Base-by-base conservation (phyloP, 1,140 invertebrate species). In the Caerostris darwini region DNA sequence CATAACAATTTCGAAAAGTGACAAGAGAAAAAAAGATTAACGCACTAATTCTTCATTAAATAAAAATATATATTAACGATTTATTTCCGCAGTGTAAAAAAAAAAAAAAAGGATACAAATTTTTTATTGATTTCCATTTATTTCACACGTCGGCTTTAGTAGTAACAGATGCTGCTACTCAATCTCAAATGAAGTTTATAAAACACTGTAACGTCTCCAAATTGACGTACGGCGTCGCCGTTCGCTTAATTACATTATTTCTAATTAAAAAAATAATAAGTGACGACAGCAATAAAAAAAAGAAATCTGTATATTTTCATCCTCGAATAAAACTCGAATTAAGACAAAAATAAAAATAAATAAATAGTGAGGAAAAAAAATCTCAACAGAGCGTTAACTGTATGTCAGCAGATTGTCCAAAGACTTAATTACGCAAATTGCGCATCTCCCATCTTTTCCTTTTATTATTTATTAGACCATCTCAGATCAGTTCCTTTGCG, bases 391-490 rank as follows among this genome's bases (percentile, higher is more conserved):
- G 34, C 71, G 12, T 69, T 89, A 89, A 71, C 61, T 67, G 10
- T 64, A 19, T 89, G 87, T 89, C 87, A 89, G 87, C 59, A 89
- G 64, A 89, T 89, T 64, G 64, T 89, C 59, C 12, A 7, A 19
- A 56, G 53, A 53, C 64, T 89, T 89, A 89, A 89, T 89, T 89
- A 89, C 64, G 87, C 17, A 17, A 69, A 77, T 77, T 77, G 8
- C 34, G 71, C 64, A n/a, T 89, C 87, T 56, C n/a, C 34, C 50
- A 12, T n/a, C 58, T 0, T 54, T 86, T n/a, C 7, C 6, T 89
- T 89, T 89, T 89, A 89, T 69, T 69, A 89, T 89, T 69, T 69
- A 89, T 69, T 69, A 71, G 61, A 50, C 34, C 53, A 50, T 89
- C 64, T 54, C 6, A 6, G 87, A 89, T 89, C 87, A 57, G 34